Conservation (phyloP, 1,140 invertebrate genomes). For the Pseudomyrmex sp. region DNA sequence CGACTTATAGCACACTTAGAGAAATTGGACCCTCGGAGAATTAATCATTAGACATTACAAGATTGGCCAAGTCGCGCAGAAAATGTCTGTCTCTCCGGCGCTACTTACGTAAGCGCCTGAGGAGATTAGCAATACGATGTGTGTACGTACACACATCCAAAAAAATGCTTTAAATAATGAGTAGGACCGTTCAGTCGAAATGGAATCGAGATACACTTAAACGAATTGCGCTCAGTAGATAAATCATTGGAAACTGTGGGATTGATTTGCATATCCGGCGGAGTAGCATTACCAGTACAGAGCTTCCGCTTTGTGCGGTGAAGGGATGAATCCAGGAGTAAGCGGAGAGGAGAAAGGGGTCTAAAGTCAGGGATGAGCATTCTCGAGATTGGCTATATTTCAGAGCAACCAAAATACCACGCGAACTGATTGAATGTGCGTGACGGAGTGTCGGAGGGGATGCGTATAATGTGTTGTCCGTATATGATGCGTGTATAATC, state of each 20-base stretch:
- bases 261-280: conserved; percentile 84
- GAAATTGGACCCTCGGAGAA: conserved; percentile 29
- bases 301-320: conserved; percentile 38
- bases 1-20: conserved; percentile 47
- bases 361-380: conserved; percentile 81
- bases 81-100: not conserved
- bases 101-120: conserved; percentile 19
- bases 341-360: conserved; percentile 39
- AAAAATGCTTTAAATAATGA: conserved; percentile 25
- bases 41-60: conserved; percentile 48
- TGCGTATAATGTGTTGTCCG: no score
- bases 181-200: conserved; percentile 75
- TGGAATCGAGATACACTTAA: conserved; percentile 85
- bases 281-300: conserved; percentile 60
- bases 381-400: conserved; percentile 82
- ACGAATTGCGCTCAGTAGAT: conserved; percentile 82
- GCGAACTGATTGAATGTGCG: conserved; percentile 59
- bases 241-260: conserved; percentile 82
- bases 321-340: conserved; percentile 33
- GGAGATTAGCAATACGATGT: conserved; percentile 16
- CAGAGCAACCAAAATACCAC: conserved; percentile 63
- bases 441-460: conserved; percentile 33
- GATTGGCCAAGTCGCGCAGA: conserved; percentile 37
- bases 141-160: not conserved
- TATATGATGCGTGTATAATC: not conserved